Evolutionary conservation across 2,797 vertebrate species (phyloP).

Genomic region (Alectoris magna): DNA sequence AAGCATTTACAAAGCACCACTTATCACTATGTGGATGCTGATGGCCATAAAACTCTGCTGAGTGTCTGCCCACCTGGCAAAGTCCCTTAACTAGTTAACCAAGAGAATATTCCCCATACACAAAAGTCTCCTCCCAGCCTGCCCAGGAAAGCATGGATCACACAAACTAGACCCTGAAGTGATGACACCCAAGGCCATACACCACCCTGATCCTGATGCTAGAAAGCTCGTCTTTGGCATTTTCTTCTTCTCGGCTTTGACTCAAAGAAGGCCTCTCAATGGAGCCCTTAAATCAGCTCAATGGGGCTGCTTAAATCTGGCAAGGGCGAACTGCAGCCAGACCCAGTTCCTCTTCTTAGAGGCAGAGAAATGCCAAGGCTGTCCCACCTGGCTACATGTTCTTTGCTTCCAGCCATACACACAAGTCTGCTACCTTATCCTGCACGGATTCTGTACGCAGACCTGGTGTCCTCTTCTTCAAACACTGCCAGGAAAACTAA

Average conservation of each 20-base stretch:
- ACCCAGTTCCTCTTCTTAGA: background rate
- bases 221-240: background rate
- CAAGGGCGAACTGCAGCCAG: background rate
- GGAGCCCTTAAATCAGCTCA: background rate
- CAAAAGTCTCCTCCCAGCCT: background rate
- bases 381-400: background rate
- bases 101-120: background rate
- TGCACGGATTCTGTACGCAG: background rate
- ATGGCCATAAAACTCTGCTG: background rate
- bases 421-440: background rate
- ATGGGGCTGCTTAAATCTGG: background rate
- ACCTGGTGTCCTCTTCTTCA: background rate
- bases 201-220: background rate
- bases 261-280: background rate
- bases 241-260: background rate
- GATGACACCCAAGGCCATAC: background rate
- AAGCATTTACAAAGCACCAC: background rate
- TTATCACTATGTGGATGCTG: background rate
- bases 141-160: background rate
- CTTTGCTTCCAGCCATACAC: background rate
- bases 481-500: background rate
- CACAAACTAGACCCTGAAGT: background rate
- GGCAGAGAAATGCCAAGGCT: background rate
- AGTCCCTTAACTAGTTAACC: background rate
- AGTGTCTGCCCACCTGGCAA: background rate